These are phyloP conservation scores for Cotesia typhae DNA, from an alignment of 1,140 invertebrate species.

Conservation along the genomic window DNA sequence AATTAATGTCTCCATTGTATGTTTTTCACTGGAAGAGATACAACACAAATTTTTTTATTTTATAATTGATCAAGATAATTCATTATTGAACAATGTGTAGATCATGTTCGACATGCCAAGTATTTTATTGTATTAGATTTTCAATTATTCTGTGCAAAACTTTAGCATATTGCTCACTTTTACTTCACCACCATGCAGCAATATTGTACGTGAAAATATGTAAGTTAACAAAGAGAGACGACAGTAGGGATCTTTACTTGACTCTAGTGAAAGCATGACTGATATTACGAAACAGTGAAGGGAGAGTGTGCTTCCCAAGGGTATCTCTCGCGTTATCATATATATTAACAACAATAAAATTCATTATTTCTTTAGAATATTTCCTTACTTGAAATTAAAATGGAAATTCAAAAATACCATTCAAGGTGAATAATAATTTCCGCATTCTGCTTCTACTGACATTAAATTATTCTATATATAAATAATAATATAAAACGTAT, in stretches of 20 bases:
- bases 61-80: too few species aligned
- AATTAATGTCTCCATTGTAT: too few species aligned
- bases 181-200: slow-evolving; percentile 35
- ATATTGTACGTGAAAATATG: slow-evolving; percentile 46
- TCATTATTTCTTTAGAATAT: slow-evolving; percentile 41
- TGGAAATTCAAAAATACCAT: slow-evolving; percentile 35
- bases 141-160: slow-evolving; percentile 36
- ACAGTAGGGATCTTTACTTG: slow-evolving; percentile 15
- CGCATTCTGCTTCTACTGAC: too few species aligned
- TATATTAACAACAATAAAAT: slow-evolving; percentile 48
- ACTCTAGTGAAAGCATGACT: slow-evolving; percentile 39
- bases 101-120: not conserved
- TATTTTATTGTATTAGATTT: slow-evolving; percentile 34
- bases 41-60: too few species aligned
- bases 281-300: slow-evolving; percentile 37
- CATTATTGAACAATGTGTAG: not conserved
- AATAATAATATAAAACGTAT: too few species aligned
- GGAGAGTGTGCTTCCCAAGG: slow-evolving; percentile 35
- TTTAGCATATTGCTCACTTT: slow-evolving; percentile 32
- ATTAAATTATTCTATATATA: too few species aligned
- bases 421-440: too few species aligned
- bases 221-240: slow-evolving; percentile 30
- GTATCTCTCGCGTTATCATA: slow-evolving; percentile 41
- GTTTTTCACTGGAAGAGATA: too few species aligned
- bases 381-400: slow-evolving; percentile 38